These are phyloP conservation scores for Drosophila anomelani DNA, from an alignment of 2,888 invertebrate species.

Conservation along the genomic window DNA sequence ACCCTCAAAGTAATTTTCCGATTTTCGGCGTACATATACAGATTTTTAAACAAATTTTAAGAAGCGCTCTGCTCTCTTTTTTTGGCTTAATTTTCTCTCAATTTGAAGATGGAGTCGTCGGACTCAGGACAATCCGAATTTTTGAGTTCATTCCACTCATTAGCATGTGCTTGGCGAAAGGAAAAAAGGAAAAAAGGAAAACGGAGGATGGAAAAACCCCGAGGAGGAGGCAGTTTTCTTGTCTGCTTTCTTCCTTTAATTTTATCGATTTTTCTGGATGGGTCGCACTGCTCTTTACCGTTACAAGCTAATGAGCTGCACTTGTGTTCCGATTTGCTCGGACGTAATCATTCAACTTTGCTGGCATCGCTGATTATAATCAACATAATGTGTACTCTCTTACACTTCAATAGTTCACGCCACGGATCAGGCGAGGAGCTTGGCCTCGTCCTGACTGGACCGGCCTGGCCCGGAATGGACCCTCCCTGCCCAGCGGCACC, in stretches of 20 bases:
- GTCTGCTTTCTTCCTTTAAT: constrained; percentile 64
- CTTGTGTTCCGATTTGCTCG: constrained; percentile 45
- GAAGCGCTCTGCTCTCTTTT: constrained; percentile 41
- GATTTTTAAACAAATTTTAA: constrained; percentile 55
- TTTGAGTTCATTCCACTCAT: constrained; percentile 78
- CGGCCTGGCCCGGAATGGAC: constrained; percentile 1
- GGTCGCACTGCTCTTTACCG: constrained; percentile 50
- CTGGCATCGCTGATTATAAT: constrained; percentile 72
- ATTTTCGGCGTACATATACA: constrained; percentile 32
- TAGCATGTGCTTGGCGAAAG: constrained; percentile 57
- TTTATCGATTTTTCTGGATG: constrained; percentile 72
- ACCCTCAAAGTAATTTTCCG: constrained; percentile 45
- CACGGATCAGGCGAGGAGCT: constrained; percentile 65
- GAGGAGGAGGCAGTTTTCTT: constrained; percentile 13
- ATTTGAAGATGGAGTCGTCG: constrained; percentile 38
- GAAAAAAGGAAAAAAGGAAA: constrained; percentile 5
- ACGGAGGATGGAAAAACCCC: background rate
- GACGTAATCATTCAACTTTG: constrained; percentile 60
- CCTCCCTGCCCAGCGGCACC: constrained; percentile 24
- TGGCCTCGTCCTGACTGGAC: constrained; percentile 32
- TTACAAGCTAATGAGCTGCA: constrained; percentile 71
- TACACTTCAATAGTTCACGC: constrained; percentile 81
- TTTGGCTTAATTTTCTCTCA: constrained; percentile 25
- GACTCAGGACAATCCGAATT: constrained; percentile 50
- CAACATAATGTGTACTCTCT: constrained; percentile 81